Conservation (phyloP, 2,113 vertebrate genomes). For the Merops nubicus region DNA sequence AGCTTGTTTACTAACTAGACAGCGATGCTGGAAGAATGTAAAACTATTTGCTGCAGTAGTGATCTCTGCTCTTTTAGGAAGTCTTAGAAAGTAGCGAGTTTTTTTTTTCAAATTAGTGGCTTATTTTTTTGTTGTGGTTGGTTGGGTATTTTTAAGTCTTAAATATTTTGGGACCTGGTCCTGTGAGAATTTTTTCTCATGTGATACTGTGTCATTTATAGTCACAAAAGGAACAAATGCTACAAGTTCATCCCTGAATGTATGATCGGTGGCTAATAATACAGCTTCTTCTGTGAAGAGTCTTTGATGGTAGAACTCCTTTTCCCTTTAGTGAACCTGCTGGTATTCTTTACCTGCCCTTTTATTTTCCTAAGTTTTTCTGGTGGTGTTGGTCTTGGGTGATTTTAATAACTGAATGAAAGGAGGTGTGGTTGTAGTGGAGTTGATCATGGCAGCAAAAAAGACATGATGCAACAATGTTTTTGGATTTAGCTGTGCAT, state of each 20-base stretch:
- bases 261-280: not conserved
- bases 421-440: not conserved
- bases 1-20: not conserved
- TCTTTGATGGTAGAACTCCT: not conserved
- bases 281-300: not conserved
- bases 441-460: not conserved
- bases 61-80: not conserved
- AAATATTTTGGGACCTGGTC: not conserved
- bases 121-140: rapidly evolving
- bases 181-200: not conserved
- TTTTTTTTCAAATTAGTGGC: too few relatives aligned
- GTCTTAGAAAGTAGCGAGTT: not conserved
- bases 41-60: not conserved
- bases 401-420: not conserved
- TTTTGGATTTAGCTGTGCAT: not conserved
- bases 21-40: not conserved
- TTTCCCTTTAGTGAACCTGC: not conserved
- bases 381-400: not conserved
- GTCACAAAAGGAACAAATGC: not conserved
- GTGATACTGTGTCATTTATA: not conserved
- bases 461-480: not conserved
- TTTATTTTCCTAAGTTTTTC: not conserved
- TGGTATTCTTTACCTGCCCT: not conserved
- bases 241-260: not conserved
- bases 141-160: not conserved